Base-by-base conservation (phyloP, 2,113 vertebrate genomes). In the Octodon degus region DNA sequence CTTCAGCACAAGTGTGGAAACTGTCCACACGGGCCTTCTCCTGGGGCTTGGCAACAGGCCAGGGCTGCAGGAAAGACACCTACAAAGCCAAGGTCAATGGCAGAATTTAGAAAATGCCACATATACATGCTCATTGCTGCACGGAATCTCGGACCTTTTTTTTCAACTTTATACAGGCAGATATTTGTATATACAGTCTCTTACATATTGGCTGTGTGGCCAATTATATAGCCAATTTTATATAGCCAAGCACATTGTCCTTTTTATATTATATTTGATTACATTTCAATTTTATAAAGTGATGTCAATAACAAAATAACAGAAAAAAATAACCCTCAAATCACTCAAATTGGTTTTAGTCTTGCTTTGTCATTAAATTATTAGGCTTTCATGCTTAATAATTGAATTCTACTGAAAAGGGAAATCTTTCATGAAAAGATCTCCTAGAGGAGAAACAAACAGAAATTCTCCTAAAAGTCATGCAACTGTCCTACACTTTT, bases 251-350 rank as follows among this genome's bases (percentile, higher is more conserved):
- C 9, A 24, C 47, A 10, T 22, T 81, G 7, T 70, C n/a, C 34
- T 27, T 94, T 90, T 86, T 90, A 81, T 79, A 70, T 86, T 77
- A 67, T 84, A 68, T 14, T 90, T 62, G 43, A 90, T 94, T 65
- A 90, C 0, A 70, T 67, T 58, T 22, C 27, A 82, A 7, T 79
- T 80, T 80, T 55, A 34, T 24, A 24, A 74, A 91, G 55, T 72
- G n/a, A 5, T 9, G 77, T 72, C n/a, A 89, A 70, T 58, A 63
- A 65, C 50, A 89, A 93, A 27, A 34, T 43, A 76, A 22, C n/a
- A 95, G 87, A 70, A 97, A 92, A 93, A 92, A 79, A 24, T 88
- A 85, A 94, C 70, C 27, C 34, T 94, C 30, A 95, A 88, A 92
- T 63, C 27, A 88, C 12, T 76, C 81, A 83, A 62, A 80, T 80